phyloP scores from a whole-genome alignment of 2,888 invertebrate genomes.

The Drosophila prostipennis region DNA sequence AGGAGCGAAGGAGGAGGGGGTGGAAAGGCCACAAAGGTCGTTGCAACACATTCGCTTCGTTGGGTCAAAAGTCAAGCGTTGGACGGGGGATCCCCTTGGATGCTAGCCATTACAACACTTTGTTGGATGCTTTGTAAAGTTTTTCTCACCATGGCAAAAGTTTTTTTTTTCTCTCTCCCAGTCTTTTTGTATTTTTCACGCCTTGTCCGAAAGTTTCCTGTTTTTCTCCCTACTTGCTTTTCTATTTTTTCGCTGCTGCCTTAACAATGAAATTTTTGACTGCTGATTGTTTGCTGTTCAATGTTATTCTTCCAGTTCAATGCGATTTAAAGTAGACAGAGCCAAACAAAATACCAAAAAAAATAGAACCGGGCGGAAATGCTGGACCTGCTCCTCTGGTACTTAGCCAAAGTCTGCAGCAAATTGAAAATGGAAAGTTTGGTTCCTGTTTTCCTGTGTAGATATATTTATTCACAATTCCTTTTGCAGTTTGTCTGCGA shows the following conservation, averaged over 20 bases:
- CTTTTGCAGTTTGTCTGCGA: constrained; percentile 51
- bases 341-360: constrained; percentile 3
- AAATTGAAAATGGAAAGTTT: constrained; percentile 79
- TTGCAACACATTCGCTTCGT: constrained; percentile 67
- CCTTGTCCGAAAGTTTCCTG: constrained; percentile 63
- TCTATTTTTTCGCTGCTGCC: constrained; percentile 39
- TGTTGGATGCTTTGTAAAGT: constrained; percentile 72
- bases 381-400: constrained; percentile 23
- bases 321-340: constrained; percentile 51
- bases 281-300: constrained; percentile 76
- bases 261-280: constrained; percentile 77
- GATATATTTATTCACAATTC: constrained; percentile 27
- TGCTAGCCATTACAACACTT: constrained; percentile 74
- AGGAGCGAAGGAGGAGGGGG: constrained; percentile 5
- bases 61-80: constrained; percentile 67
- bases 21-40: constrained; percentile 66
- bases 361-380: constrained; percentile 12
- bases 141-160: constrained; percentile 49
- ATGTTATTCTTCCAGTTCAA: constrained; percentile 73
- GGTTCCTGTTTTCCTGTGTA: constrained; percentile 46
- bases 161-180: constrained; percentile 16
- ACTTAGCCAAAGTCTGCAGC: constrained; percentile 56
- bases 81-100: constrained; percentile 25
- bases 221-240: constrained; percentile 26
- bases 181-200: constrained; percentile 68